A percentile compares a stretch with the other conserved stretches of the same genome.
These are phyloP conservation scores for Spheniscus mendiculus DNA, from an alignment of 2,113 vertebrate genomes.

Conservation along the genomic window DNA sequence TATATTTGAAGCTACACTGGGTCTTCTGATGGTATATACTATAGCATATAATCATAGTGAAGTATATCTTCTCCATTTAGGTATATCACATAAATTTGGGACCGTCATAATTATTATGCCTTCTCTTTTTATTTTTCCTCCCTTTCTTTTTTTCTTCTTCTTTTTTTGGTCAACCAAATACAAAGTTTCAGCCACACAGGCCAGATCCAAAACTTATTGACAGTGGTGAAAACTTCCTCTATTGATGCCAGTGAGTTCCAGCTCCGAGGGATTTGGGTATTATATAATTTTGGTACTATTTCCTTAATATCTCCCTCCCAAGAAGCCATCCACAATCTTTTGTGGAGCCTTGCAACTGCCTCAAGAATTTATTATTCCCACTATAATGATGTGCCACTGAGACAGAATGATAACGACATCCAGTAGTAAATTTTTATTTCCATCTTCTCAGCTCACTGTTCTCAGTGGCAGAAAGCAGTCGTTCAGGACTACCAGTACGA, in stretches of 20 bases:
- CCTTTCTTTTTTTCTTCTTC: fast-evolving
- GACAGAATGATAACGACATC: not conserved
- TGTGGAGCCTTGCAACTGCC: not conserved
- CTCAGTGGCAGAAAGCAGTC: not conserved
- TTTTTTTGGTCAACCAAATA: not conserved
- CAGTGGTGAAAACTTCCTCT: not conserved
- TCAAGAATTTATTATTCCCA: not conserved
- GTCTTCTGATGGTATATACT: not conserved
- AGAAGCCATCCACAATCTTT: not conserved
- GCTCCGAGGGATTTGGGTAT: not conserved
- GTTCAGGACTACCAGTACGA: not conserved
- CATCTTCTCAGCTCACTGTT: not conserved
- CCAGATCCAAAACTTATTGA: not conserved
- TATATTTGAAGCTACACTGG: not conserved
- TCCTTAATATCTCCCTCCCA: not conserved
- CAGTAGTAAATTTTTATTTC: not conserved
- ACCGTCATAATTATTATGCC: not conserved
- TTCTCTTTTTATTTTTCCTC: fast-evolving
- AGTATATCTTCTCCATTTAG: not conserved
- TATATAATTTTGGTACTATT: not conserved
- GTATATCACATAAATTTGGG: not conserved
- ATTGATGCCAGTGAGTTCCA: not conserved
- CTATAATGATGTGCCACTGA: not conserved
- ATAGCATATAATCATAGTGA: not conserved
- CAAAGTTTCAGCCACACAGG: not conserved